These are phyloP conservation scores for Cyprinodon diabolis DNA, from an alignment of 2,797 vertebrate genomes.

Conservation along the genomic window DNA sequence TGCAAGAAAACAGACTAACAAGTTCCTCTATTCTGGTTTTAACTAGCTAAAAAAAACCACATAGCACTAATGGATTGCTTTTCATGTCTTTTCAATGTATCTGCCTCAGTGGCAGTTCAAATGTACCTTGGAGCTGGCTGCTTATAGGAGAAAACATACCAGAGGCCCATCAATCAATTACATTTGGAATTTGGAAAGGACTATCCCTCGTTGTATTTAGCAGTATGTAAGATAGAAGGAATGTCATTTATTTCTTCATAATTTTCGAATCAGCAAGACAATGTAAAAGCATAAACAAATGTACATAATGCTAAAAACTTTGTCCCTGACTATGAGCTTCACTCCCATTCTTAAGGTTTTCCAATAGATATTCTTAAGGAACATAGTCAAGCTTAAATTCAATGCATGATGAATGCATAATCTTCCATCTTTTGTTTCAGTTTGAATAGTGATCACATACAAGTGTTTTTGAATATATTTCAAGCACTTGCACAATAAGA, in stretches of 20 bases:
- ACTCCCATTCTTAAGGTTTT: not conserved
- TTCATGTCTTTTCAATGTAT: not conserved
- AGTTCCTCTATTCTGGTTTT: not conserved
- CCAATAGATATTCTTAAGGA: not conserved
- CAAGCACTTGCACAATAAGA: conserved; percentile 32
- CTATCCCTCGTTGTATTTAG: not conserved
- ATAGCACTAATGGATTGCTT: not conserved
- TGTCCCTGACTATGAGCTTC: not conserved
- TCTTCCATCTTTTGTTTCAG: not conserved
- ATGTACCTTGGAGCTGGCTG: not conserved
- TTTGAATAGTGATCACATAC: not conserved
- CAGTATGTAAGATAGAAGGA: not conserved
- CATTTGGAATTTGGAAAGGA: not conserved
- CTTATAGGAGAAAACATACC: not conserved
- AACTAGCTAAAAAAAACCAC: not conserved
- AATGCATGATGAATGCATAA: not conserved
- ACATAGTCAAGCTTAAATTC: not conserved
- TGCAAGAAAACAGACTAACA: too few species aligned
- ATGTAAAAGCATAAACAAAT: not conserved
- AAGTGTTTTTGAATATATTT: conserved; percentile 31
- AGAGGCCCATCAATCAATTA: not conserved
- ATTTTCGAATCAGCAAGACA: not conserved
- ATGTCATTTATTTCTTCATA: not conserved
- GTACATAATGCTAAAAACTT: not conserved
- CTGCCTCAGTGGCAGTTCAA: not conserved